Percentiles rank a stretch among this genome's conserved stretches.
Conservation (phyloP, 2,888 invertebrate genomes). For the Tenthredo notha region DNA sequence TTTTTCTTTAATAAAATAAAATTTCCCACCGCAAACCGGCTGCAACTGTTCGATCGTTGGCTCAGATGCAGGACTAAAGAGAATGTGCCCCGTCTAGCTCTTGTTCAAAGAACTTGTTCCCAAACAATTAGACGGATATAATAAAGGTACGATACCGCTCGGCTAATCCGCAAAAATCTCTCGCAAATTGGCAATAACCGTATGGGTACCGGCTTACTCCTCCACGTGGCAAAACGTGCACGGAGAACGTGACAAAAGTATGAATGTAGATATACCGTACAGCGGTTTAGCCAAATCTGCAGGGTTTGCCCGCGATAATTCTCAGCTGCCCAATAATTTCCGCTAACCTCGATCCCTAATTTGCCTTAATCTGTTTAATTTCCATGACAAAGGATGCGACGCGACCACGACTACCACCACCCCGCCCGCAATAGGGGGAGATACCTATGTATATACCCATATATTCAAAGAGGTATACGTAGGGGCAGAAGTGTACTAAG, state of each 20-base stretch:
- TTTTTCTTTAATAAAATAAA: background rate
- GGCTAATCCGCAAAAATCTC: constrained; percentile 26
- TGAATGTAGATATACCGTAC: background rate
- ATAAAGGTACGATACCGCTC: constrained; percentile 5
- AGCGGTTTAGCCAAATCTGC: constrained; percentile 1
- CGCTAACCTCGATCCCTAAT: constrained; percentile 33
- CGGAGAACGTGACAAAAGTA: constrained; percentile 3
- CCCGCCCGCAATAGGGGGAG: background rate
- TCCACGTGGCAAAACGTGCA: constrained; percentile 39
- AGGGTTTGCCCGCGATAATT: constrained; percentile 1
- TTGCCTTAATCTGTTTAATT: constrained; percentile 7
- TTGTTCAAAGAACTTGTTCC: background rate
- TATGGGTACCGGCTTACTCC: background rate
- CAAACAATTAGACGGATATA: constrained; percentile 16
- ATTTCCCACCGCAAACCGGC: background rate
- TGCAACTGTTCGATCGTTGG: no score
- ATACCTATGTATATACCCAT: no score
- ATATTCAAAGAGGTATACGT: background rate
- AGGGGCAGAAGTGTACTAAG: no score
- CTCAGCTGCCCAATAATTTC: constrained; percentile 37
- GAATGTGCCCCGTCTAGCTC: background rate
- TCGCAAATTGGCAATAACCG: constrained; percentile 37
- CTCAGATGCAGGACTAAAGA: background rate
- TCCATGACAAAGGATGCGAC: constrained; percentile 31
- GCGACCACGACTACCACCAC: background rate